Conservation (phyloP, 2,113 vertebrate species). For the Lycaon pictus region DNA sequence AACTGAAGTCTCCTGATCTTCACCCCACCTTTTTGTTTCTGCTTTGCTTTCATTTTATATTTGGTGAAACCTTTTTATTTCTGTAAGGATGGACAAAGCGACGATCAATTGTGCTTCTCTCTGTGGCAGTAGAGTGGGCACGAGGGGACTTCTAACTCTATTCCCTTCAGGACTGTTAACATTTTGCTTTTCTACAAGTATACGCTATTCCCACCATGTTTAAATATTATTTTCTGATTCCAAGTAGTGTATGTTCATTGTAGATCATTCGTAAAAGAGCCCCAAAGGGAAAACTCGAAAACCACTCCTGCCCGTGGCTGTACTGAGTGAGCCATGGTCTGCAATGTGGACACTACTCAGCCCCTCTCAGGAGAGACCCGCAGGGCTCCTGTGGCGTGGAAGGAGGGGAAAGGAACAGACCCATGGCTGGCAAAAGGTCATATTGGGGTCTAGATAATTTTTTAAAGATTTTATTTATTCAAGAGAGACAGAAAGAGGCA, state of each 20-base stretch:
- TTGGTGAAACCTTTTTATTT: background rate
- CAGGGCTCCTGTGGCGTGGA: rapidly evolving
- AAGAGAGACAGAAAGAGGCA: too few species aligned
- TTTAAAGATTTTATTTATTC: background rate
- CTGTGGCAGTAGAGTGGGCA: background rate
- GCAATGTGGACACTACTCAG: rapidly evolving
- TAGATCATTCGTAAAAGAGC: background rate
- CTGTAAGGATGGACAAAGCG: background rate
- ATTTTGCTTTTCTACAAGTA: background rate
- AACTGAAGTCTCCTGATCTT: background rate
- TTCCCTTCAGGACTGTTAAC: background rate
- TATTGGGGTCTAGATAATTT: background rate
- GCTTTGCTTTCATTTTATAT: background rate
- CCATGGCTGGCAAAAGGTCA: background rate
- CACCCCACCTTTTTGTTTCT: background rate
- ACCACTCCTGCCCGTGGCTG: background rate
- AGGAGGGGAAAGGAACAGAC: background rate
- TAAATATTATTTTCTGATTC: background rate
- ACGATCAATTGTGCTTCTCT: background rate
- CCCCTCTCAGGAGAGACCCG: background rate
- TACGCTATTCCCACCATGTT: background rate
- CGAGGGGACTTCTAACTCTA: background rate
- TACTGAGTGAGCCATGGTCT: rapidly evolving
- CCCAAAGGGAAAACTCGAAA: background rate
- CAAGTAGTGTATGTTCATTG: background rate